Evolutionary conservation across 2,113 vertebrate genomes (phyloP).

Genomic region (Chlorodrepanis virens): DNA sequence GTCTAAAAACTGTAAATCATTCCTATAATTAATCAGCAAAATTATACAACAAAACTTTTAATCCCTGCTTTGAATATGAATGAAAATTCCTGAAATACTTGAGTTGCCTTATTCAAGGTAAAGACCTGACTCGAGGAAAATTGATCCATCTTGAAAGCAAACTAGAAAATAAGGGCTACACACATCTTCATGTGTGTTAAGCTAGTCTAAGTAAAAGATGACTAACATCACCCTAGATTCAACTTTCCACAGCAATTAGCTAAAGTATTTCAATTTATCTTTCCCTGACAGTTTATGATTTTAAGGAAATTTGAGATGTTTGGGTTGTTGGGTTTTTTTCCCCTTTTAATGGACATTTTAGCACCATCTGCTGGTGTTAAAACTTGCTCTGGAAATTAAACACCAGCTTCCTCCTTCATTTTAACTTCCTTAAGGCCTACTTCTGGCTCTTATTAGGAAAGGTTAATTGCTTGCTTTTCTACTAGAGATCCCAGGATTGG

Average conservation of each 20-base stretch:
- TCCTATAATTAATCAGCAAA: constrained; percentile 8
- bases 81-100: constrained; percentile 55
- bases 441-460: constrained; percentile 63
- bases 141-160: constrained; percentile 59
- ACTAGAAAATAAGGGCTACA: not conserved
- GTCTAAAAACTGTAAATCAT: constrained; percentile 17
- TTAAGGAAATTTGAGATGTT: constrained; percentile 79
- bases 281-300: constrained; percentile 83
- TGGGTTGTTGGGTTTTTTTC: constrained; percentile 5
- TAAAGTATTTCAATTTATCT: constrained; percentile 84
- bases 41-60: not conserved
- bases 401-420: constrained; percentile 33
- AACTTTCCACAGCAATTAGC: constrained; percentile 83
- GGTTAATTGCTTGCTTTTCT: constrained; percentile 59
- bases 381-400: constrained; percentile 66
- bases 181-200: constrained; percentile 28
- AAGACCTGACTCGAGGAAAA: constrained; percentile 56
- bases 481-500: constrained; percentile 5
- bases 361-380: constrained; percentile 88
- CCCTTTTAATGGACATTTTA: constrained; percentile 77
- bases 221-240: constrained; percentile 75
- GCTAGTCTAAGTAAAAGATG: constrained; percentile 54
- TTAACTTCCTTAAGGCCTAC: constrained; percentile 13
- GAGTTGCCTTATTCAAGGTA: constrained; percentile 30
- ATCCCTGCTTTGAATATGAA: constrained; percentile 22